Evolutionary conservation across 2,888 invertebrate species (phyloP), one percentile per base, ranked within the genome.

Genomic region (Lasioglossum figueresi): DNA sequence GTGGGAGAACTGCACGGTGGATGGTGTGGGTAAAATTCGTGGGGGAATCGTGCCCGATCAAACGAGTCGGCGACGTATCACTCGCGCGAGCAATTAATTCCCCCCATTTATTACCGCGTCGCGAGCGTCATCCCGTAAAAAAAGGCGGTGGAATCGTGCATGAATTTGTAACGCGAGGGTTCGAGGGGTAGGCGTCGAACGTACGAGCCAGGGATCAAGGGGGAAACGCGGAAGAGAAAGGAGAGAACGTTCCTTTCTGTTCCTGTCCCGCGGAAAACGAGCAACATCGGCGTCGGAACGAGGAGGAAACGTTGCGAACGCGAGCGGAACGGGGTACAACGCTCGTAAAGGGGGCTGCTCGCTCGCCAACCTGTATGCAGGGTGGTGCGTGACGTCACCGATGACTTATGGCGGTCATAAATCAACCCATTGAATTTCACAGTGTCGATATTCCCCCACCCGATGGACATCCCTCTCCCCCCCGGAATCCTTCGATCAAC

Each of bases 351-450:
- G 88, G 82, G 80, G 80, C 31, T 19, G 76, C 77, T 66, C 73
- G 81, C 76, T 74, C 79, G 76, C 76, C 82, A 83, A 88, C 80
- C 86, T 78, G 80, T 75, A 80, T 73, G 82, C 88, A 80, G 87
- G 85, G 84, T 86, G 88, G 85, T 89, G 87, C 88, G 87, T 91
- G 90, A 91, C 90, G 92, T 92, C 91, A 89, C 88, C 81, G 89
- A 85, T 93, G 92, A 93, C 93, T 93, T 93, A 93, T 91, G 91
- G 86, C 89, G 84, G 78, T 87, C 89, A 92, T 93, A 93, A 93
- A 93, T 93, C 93, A 93, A 91, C 74, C 91, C 91, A 92, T 93
- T 91, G 93, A 92, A 93, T 92, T 93, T 92, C 89, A 91, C 90
- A 91, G 90, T 91, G 89, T 91, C 92, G 91, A 93, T 93, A 92